Base-by-base conservation (phyloP, 2,888 invertebrate genomes). In the Agelastica alni region DNA sequence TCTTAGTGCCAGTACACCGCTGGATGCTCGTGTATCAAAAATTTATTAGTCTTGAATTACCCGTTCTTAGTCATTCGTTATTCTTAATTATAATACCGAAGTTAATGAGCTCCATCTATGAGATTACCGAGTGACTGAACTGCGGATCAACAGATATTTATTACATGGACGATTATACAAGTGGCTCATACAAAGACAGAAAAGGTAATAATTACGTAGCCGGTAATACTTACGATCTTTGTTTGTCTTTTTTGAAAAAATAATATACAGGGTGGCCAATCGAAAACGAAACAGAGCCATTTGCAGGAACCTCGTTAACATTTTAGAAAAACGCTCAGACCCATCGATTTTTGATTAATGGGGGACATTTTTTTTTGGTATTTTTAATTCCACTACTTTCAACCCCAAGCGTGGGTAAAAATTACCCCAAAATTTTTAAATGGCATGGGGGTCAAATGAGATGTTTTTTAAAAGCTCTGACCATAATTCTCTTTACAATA, bases 21-120 rank as follows among this genome's bases (percentile, higher is more conserved):
- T 39, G 37, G 5, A 18, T 37, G 20, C 17, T 20, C 39, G 39
- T 48, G 39, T 31, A 48, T 48, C 48, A 39, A 39, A 48, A 47
- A 48, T 48, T 48, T 39, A 48, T 48, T 48, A 48, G 48, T 39
- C 48, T 48, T 48, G 39, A 39, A 48, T 48, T 48, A 48, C 48
- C 28, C 31, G 48, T 48, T 48, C 48, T 39, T 30, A 41, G 39
- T 37, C 44, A 51, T 44, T 44, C 51, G 44, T 44, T 44, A 51
- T 37, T 51, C 36, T 51, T 51, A 55, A 55, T 55, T 55, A 55
- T 55, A 55, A 51, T 22, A 16, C 51, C 51, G 46, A 42, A 48
- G 46, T 45, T 55, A 55, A 55, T 55, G 51, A 55, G 51, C 36
- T 58, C 48, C 30, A 48, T 26, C 48, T 41, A 28, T 20, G 39